phyloP scores from a whole-genome alignment of 2,888 invertebrate genomes.

The Fragum fragum region DNA sequence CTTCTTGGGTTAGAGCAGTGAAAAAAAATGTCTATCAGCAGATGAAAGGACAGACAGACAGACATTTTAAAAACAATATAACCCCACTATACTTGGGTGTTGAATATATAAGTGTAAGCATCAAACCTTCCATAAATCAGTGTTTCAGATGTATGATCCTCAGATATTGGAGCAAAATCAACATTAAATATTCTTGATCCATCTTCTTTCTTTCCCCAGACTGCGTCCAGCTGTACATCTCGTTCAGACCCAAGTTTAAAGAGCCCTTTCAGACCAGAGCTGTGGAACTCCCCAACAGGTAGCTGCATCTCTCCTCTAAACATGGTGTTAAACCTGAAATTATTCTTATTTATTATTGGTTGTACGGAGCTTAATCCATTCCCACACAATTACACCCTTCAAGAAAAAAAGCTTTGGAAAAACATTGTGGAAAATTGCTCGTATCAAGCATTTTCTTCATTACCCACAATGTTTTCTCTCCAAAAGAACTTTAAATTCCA shows the following conservation, averaged over 20 bases:
- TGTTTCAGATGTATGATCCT: conserved; percentile 24
- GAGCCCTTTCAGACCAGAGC: conserved; percentile 46
- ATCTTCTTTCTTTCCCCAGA: neutral
- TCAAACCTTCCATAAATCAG: conserved; percentile 52
- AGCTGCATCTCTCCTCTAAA: conserved; percentile 52
- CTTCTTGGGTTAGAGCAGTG: too few relatives aligned
- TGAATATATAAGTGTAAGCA: too few relatives aligned
- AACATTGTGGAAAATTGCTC: too few relatives aligned
- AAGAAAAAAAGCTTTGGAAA: too few relatives aligned
- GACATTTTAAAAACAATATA: neutral
- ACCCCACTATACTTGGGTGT: neutral
- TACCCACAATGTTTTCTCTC: too few relatives aligned
- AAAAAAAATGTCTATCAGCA: too few relatives aligned
- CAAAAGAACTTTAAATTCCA: too few relatives aligned
- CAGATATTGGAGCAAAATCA: conserved; percentile 38
- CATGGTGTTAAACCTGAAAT: conserved; percentile 59
- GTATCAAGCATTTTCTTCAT: too few relatives aligned
- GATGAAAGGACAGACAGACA: too few relatives aligned
- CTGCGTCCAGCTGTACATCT: neutral
- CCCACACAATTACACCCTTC: too few relatives aligned
- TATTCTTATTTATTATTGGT: too few relatives aligned
- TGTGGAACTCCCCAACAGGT: conserved; percentile 39
- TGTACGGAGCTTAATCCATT: too few relatives aligned
- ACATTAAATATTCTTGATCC: conserved; percentile 29
- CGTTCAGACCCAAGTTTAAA: conserved; percentile 35